Percentiles rank a stretch among this genome's conserved stretches.
Conservation (phyloP, 2,888 invertebrate genomes). For the Stegana nigrithorax region DNA sequence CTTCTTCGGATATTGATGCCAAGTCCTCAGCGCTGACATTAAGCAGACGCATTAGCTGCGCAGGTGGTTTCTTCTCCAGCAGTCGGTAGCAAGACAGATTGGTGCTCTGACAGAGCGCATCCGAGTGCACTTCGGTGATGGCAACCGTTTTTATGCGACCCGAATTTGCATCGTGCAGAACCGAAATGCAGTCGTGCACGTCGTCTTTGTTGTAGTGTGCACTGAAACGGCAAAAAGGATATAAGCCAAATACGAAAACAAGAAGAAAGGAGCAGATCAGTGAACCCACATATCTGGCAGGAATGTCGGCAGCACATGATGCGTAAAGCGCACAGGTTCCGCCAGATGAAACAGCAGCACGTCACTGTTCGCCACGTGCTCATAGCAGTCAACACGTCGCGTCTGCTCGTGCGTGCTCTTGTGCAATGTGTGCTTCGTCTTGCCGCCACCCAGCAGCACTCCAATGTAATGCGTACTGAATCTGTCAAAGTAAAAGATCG, state of each 20-base stretch:
- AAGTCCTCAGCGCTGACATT: slow-evolving; percentile 55
- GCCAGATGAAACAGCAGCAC: slow-evolving; percentile 75
- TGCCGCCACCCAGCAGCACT: slow-evolving; percentile 77
- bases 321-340: slow-evolving; percentile 72
- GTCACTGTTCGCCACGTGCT: slow-evolving; percentile 72
- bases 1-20: slow-evolving; percentile 50
- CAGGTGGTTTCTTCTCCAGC: slow-evolving; percentile 48
- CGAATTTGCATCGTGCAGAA: slow-evolving; percentile 72
- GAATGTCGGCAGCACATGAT: slow-evolving; percentile 76
- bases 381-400: slow-evolving; percentile 73
- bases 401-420: slow-evolving; percentile 79
- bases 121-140: slow-evolving; percentile 59
- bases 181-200: slow-evolving; percentile 73
- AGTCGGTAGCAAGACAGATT: slow-evolving; percentile 55
- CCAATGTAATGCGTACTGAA: slow-evolving; percentile 72
- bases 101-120: slow-evolving; percentile 39
- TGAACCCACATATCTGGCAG: slow-evolving; percentile 70
- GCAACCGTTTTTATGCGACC: slow-evolving; percentile 71
- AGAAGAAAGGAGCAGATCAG: too few species aligned
- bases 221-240: not conserved
- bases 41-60: slow-evolving; percentile 43
- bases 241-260: slow-evolving; percentile 2
- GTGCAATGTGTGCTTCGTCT: slow-evolving; percentile 71
- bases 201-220: slow-evolving; percentile 36
- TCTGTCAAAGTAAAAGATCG: too few species aligned